A percentile compares a stretch with the other conserved stretches of the same genome.
Conservation (phyloP, 1,140 invertebrate genomes). For the Paralvinella palmiformis region DNA sequence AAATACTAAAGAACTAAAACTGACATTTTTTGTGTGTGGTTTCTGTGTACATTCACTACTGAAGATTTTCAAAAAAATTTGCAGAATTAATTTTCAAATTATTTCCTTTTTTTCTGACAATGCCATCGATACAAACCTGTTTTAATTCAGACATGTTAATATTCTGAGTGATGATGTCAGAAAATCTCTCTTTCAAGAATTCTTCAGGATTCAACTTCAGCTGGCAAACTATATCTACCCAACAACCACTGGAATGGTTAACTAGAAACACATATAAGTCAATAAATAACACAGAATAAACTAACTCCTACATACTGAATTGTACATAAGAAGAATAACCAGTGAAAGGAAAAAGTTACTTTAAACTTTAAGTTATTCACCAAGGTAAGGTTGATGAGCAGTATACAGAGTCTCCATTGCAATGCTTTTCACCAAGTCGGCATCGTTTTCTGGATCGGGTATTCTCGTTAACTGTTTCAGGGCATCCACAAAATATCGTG, state of each 20-base stretch:
- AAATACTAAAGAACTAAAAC: no score
- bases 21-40: no score
- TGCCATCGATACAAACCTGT: no score
- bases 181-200: conserved; percentile 23
- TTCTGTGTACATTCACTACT: no score
- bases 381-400: conserved; percentile 42
- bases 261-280: conserved; percentile 27
- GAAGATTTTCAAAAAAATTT: no score
- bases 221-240: conserved; percentile 37
- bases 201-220: conserved; percentile 34
- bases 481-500: no score
- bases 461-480: no score
- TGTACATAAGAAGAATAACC: neutral
- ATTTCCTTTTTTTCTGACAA: no score
- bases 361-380: conserved; percentile 25
- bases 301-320: no score
- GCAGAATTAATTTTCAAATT: no score
- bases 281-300: no score
- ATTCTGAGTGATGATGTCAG: neutral
- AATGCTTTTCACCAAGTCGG: conserved; percentile 34
- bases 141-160: no score
- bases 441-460: conserved; percentile 30
- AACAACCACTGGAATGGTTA: conserved; percentile 27
- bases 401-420: conserved; percentile 34
- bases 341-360: neutral